phyloP scores from a whole-genome alignment of 2,113 vertebrate genomes.

The Mus spicilegus region DNA sequence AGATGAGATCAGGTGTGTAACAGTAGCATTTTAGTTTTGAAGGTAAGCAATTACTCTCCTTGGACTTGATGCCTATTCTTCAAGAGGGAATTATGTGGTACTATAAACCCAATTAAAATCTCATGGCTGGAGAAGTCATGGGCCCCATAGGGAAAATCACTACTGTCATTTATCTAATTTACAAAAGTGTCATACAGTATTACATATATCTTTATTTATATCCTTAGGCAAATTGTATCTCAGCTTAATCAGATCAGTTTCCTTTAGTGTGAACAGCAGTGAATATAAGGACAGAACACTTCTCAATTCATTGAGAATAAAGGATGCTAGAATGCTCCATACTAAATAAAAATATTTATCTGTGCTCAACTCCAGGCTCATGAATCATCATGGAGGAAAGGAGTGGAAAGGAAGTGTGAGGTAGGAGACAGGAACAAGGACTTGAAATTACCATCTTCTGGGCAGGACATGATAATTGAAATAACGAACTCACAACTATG shows the following conservation, averaged over 20 bases:
- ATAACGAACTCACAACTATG: background rate
- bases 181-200: too few species aligned
- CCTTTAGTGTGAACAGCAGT: background rate
- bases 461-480: background rate
- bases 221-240: background rate
- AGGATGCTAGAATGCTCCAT: background rate
- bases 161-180: background rate
- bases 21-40: background rate
- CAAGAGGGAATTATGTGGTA: background rate
- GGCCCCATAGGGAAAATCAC: too few species aligned
- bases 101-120: background rate
- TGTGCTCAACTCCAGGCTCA: background rate
- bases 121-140: background rate
- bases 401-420: background rate
- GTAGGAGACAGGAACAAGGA: background rate
- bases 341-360: background rate
- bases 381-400: background rate
- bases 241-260: background rate
- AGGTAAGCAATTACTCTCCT: background rate
- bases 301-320: background rate
- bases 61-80: background rate
- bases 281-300: background rate
- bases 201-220: too few species aligned
- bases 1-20: background rate
- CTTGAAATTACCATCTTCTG: background rate